Conservation (phyloP, 2,888 invertebrate genomes). For the Himalopsyche kuldschensis region DNA sequence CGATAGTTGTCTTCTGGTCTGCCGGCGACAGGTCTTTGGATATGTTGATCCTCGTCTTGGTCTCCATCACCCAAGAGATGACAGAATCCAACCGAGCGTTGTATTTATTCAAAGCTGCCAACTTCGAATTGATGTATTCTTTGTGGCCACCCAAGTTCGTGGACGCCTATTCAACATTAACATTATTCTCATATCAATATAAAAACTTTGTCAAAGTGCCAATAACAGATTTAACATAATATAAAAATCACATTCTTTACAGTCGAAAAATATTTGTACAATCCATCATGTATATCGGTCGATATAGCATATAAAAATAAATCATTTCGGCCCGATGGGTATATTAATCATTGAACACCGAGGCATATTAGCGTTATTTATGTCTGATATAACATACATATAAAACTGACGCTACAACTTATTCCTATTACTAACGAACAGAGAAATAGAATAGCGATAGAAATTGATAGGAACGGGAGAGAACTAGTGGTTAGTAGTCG, state of each 20-base stretch:
- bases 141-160: slow-evolving; percentile 56
- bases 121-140: slow-evolving; percentile 59
- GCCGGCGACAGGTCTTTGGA: slow-evolving; percentile 50
- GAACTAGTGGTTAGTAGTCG: too few species aligned
- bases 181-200: neutral
- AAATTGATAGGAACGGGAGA: too few species aligned
- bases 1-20: slow-evolving; percentile 49
- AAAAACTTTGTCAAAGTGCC: neutral
- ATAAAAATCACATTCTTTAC: neutral
- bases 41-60: slow-evolving; percentile 52
- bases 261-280: neutral
- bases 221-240: neutral
- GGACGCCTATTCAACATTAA: slow-evolving; percentile 48
- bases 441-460: too few species aligned
- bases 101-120: slow-evolving; percentile 61
- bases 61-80: slow-evolving; percentile 59
- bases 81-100: slow-evolving; percentile 59
- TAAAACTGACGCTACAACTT: too few species aligned
- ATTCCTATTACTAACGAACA: too few species aligned
- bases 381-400: too few species aligned
- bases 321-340: too few species aligned
- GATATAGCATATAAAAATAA: too few species aligned
- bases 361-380: too few species aligned
- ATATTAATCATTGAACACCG: too few species aligned
- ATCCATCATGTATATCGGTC: neutral